A percentile compares a stretch with the other conserved stretches of the same genome.
phyloP scores from a whole-genome alignment of 2,888 invertebrate genomes.

The Herminia tarsipennalis region DNA sequence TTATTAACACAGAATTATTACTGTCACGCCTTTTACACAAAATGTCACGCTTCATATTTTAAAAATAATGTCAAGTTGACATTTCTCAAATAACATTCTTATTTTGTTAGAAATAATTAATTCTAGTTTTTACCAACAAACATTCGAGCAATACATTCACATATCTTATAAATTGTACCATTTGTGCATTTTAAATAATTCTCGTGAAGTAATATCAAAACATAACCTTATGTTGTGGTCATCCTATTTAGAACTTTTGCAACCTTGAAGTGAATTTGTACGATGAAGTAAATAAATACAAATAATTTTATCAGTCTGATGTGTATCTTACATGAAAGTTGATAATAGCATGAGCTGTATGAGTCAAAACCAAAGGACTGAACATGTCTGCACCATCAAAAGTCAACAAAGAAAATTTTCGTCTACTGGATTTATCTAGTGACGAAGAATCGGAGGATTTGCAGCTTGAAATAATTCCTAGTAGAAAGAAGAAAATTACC shows the following conservation, averaged over 20 bases:
- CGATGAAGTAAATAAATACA: conserved; percentile 33
- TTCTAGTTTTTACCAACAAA: not conserved
- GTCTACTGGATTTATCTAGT: conserved; percentile 86
- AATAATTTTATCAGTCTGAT: conserved; percentile 22
- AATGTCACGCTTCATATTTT: too few relatives aligned
- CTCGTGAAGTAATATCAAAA: too few relatives aligned
- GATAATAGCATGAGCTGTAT: conserved; percentile 66
- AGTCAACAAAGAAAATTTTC: conserved; percentile 87
- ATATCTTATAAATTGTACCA: conserved; percentile 22
- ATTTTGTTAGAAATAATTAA: not conserved
- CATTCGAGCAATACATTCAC: conserved; percentile 24
- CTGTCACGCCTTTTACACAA: too few relatives aligned
- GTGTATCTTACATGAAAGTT: conserved; percentile 17
- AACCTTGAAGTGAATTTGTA: conserved; percentile 35
- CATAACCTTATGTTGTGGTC: conserved; percentile 5
- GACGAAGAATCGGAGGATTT: conserved; percentile 87
- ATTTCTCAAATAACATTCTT: conserved; percentile 5
- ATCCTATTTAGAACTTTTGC: conserved; percentile 25
- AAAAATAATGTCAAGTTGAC: conserved; percentile 16
- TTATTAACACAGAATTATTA: too few relatives aligned
- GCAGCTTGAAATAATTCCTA: conserved; percentile 86
- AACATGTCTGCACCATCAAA: conserved; percentile 75
- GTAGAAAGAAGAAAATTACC: conserved; percentile 83
- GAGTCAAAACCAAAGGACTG: too few relatives aligned
- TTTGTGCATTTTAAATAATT: too few relatives aligned